Evolutionary conservation across 92 coral and sea anemone species (phyloP).

Genomic region (Parazoanthus atlanticus): DNA sequence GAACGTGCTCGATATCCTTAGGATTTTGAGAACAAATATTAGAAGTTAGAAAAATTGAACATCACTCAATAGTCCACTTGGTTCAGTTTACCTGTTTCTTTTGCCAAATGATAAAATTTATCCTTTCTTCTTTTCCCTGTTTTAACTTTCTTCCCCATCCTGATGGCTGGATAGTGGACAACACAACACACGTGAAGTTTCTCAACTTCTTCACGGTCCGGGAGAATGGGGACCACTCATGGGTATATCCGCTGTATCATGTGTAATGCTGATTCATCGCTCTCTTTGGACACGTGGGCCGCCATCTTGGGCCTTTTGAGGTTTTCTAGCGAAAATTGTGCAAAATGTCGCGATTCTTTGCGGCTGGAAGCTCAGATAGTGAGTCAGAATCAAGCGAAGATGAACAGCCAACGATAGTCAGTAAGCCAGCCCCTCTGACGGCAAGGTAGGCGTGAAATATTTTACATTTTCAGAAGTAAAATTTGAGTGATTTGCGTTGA

Average conservation of each 20-base stretch:
- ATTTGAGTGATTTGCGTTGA: too few species aligned
- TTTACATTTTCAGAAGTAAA: background rate
- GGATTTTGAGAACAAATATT: background rate
- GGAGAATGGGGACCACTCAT: slow-evolving; percentile 35
- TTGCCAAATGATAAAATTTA: slow-evolving; percentile 96
- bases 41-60: background rate
- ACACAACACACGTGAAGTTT: slow-evolving; percentile 33
- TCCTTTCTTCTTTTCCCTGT: slow-evolving; percentile 92
- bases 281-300: slow-evolving; percentile 73
- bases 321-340: background rate
- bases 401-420: slow-evolving; percentile 75
- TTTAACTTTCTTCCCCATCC: slow-evolving; percentile 92
- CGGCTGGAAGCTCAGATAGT: slow-evolving; percentile 94
- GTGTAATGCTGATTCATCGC: slow-evolving; percentile 26
- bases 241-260: slow-evolving; percentile 25
- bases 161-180: background rate
- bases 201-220: slow-evolving; percentile 8
- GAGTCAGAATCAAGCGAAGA: slow-evolving; percentile 86
- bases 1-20: slow-evolving; percentile 98
- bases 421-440: slow-evolving; percentile 74
- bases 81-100: slow-evolving; percentile 85
- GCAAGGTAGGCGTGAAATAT: slow-evolving; percentile 67
- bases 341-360: slow-evolving; percentile 90
- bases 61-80: background rate
- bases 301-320: slow-evolving; percentile 74